Conservation (phyloP, 1,140 invertebrate genomes). For the Apocrypta bakeri region DNA sequence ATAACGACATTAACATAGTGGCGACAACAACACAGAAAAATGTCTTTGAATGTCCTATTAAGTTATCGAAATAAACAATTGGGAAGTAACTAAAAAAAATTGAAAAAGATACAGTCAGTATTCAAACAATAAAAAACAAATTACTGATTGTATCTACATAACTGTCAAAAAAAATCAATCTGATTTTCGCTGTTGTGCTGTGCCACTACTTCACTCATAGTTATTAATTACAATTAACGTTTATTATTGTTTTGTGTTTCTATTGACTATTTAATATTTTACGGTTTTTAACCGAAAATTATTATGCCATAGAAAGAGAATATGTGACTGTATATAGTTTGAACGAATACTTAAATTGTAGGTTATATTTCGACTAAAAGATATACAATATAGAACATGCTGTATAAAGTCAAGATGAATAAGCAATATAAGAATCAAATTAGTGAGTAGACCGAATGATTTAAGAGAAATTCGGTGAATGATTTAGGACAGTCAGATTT, state of each 20-base stretch:
- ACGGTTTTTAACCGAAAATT: too few species aligned
- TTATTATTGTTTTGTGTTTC: background rate
- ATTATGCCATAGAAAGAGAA: too few species aligned
- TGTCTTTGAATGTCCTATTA: background rate
- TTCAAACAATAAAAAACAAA: constrained; percentile 7
- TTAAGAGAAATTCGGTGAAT: too few species aligned
- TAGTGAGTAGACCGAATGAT: background rate
- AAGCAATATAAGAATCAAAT: background rate
- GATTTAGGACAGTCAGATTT: background rate
- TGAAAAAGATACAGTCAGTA: background rate
- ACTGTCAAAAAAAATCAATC: background rate
- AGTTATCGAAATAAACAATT: background rate
- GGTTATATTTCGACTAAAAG: too few species aligned
- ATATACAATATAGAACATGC: too few species aligned
- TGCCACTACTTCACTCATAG: background rate
- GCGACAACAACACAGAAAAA: background rate
- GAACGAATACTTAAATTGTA: too few species aligned
- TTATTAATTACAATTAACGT: background rate
- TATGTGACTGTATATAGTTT: too few species aligned
- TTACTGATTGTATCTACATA: background rate
- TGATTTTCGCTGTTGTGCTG: background rate
- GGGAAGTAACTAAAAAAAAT: background rate
- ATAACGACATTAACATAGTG: background rate
- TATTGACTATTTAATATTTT: too few species aligned
- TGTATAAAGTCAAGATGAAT: background rate